These are phyloP conservation scores for Leptopterna dolabrata DNA, from an alignment of 2,888 invertebrate species.

Conservation along the genomic window DNA sequence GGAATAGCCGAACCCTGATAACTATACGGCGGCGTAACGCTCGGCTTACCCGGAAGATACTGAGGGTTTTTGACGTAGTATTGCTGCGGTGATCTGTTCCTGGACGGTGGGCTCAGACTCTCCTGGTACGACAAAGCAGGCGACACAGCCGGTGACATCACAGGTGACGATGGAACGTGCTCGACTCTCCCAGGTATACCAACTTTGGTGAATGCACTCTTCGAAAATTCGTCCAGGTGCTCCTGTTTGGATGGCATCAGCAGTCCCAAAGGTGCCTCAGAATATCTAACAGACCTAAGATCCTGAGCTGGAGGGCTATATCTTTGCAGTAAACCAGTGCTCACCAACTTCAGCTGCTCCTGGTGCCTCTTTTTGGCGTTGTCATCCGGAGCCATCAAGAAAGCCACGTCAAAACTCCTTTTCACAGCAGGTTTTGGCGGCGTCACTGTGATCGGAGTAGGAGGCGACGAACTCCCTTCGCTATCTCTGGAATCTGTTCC, in stretches of 20 bases:
- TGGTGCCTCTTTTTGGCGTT: conserved; percentile 65
- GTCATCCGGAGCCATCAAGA: conserved; percentile 88
- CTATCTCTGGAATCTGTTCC: conserved; percentile 42
- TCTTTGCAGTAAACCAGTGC: conserved; percentile 61
- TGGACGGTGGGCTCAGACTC: conserved; percentile 75
- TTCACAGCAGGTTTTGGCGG: conserved; percentile 68
- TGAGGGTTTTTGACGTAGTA: conserved; percentile 64
- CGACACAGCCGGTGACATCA: conserved; percentile 60
- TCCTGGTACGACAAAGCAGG: conserved; percentile 84
- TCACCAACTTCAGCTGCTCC: conserved; percentile 69
- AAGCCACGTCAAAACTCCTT: conserved; percentile 90
- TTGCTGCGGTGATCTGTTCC: conserved; percentile 4
- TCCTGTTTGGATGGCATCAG: conserved; percentile 66
- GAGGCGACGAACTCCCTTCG: conserved; percentile 50
- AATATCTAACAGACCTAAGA: conserved; percentile 67
- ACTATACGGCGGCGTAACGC: conserved; percentile 69
- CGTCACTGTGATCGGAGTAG: conserved; percentile 34
- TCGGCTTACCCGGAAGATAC: conserved; percentile 67
- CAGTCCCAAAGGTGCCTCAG: conserved; percentile 66
- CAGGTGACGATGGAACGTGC: conserved; percentile 38
- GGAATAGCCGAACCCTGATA: conserved; percentile 67
- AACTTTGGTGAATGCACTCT: conserved; percentile 89
- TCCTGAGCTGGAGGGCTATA: conserved; percentile 65
- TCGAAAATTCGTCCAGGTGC: conserved; percentile 58
- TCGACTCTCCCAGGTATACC: conserved; percentile 61